phyloP scores from a whole-genome alignment of 2,888 invertebrate genomes.

The Glyphotaelius pellucidus region DNA sequence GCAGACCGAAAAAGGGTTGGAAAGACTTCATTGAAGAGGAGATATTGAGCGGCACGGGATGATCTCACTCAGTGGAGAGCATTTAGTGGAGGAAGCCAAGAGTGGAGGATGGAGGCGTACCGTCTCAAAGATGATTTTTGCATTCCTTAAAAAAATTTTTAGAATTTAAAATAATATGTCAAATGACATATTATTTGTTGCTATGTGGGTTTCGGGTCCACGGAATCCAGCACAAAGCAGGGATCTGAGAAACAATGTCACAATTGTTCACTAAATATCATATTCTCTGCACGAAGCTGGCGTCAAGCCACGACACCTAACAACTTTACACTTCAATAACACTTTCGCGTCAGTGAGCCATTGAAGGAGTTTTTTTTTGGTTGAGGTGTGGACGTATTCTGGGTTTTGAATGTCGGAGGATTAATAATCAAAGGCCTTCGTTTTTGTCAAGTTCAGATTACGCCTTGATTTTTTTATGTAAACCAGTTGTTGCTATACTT shows the following conservation, averaged over 20 bases:
- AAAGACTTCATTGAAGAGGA: no score
- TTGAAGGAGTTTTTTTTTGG: background rate
- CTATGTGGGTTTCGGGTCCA: background rate
- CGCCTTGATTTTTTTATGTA: background rate
- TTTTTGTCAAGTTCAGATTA: background rate
- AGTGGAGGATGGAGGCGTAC: no score
- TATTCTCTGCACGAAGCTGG: background rate
- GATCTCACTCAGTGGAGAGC: background rate
- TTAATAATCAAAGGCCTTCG: background rate
- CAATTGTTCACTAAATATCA: background rate
- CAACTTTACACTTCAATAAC: background rate
- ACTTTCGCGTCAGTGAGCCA: background rate
- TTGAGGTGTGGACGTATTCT: background rate
- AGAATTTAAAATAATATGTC: background rate
- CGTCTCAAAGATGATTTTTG: background rate
- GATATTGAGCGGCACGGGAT: background rate
- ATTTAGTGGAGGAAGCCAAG: background rate
- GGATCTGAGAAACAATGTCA: background rate
- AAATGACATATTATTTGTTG: background rate
- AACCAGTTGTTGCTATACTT: background rate
- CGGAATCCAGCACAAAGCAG: background rate
- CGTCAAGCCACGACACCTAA: background rate
- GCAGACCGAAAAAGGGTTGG: no score
- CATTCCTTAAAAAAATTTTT: background rate
- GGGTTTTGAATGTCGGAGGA: background rate